Evolutionary conservation across 2,888 invertebrate genomes (phyloP), one percentile per base, ranked within the genome.

Genomic region (Nephrocerus scutellatus): DNA sequence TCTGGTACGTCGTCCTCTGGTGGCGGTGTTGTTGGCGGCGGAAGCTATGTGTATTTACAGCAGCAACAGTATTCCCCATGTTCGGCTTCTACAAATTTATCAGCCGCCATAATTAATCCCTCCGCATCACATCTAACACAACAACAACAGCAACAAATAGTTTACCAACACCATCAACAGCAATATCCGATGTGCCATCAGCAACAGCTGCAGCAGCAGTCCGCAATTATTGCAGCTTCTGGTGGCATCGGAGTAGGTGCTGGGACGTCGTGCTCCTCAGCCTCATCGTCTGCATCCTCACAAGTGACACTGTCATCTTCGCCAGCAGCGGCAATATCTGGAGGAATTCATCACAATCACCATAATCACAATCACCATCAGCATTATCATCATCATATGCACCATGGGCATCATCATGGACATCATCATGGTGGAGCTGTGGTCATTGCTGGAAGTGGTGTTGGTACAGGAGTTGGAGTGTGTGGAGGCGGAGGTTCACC

Each of bases 11-110:
- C 40, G 19, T 44, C 53, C 28, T 49, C 57, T 39, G 53, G 54
- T 8, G 60, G 57, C 15, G 49, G 54, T 30, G 49, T 46, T 13
- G 39, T 43, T 30, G 50, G 47, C 24, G 56, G 54, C 21, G 56
- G 56, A 16, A 65, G 66, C 36, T 67, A 67, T 56, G 66, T 67
- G 30, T 68, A 66, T 52, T 55, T 68, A 44, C 68, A 68, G 53
- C 65, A 68, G 39, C 68, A 66, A 30, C 63, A 60, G 46, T 59
- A 58, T 26, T 60, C 61, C 22, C 55, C 59, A 24, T 54, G 58
- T 35, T 31, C 45, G 9, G 32, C 20, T 19, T 46, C 45, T 13
- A 44, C 48, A 43, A 58, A 52, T 47, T 49, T 51, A 25, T 52
- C 55, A 16, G 52, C 56, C 16, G 51, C 61, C 35, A 48, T 49